Evolutionary conservation across 2,797 vertebrate genomes (phyloP), one percentile per base, ranked within the genome.

Genomic region (Enteromius thamalakanensis): DNA sequence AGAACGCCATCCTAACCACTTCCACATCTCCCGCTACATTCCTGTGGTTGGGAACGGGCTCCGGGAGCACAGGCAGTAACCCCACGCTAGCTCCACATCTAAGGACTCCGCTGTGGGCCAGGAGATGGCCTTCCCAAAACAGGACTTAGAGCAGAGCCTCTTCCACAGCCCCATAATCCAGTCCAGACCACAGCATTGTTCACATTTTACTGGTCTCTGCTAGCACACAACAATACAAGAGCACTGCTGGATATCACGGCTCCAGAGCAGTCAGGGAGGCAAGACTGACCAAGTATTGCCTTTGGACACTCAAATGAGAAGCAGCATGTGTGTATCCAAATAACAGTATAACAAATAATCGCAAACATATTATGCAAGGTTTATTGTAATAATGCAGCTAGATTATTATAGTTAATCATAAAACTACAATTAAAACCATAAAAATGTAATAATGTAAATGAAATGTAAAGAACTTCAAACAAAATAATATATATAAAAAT

Each of bases 11-110:
- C 49, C 71, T 71, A 79, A 85, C 53, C 40, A 85, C 83, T 83
- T 81, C 87, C 80, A 87, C 80, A 77, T 84, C 86, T 84, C 55
- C 86, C 79, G 4, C 40, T 64, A n/a, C 80, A 88, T 88, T 89
- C 87, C 84, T 87, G 88, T 40, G 87, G 87, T 62, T 37, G 71
- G 76, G 70, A 71, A 47, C 53, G 23, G 74, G 81, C 72, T 84
- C 72, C 65, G 58, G 29, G 70, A 75, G 70, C 34, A 32, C 72
- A 79, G 85, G 49, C 65, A 17, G 80, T 37, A 67, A 71, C 71
- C 82, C 75, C 19, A 65, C 42, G 29, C 64, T 81, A 72, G 71
- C 42, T 45, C 69, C 79, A 84, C 82, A 88, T 75, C 77, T 84
- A 58, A 70, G 32, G 62, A 15, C 45, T 58, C 45, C 10, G 34